Conservation (phyloP, 2,797 vertebrate genomes). For the Schizopygopsis pylzovi region DNA sequence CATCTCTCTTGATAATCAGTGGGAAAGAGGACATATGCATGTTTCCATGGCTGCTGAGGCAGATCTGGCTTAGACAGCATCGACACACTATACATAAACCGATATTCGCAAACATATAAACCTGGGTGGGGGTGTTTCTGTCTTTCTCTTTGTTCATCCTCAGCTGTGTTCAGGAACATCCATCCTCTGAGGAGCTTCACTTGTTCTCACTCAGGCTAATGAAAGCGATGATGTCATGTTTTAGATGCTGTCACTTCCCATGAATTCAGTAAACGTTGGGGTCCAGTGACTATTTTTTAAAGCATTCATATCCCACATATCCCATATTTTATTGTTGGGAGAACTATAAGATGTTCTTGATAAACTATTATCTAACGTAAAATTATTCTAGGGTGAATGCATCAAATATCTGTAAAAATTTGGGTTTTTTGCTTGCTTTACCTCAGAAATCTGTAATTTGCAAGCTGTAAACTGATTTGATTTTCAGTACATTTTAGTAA, state of each 20-base stretch:
- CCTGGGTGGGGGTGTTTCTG: background rate
- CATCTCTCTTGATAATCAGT: constrained; percentile 18
- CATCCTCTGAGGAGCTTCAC: constrained; percentile 43
- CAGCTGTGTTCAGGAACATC: constrained; percentile 35
- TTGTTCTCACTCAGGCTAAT: constrained; percentile 27
- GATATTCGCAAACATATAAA: background rate
- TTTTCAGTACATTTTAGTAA: background rate
- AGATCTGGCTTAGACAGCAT: constrained; percentile 58
- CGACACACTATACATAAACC: constrained; percentile 61
- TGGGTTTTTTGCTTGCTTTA: background rate
- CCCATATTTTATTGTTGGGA: background rate
- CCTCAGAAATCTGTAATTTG: background rate
- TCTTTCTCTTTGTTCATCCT: constrained; percentile 8
- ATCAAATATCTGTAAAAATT: background rate
- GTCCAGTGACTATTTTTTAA: background rate
- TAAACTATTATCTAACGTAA: background rate
- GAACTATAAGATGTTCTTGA: no score
- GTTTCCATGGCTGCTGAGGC: constrained; percentile 70
- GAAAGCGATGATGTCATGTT: constrained; percentile 47
- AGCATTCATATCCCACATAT: background rate
- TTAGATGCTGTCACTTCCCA: background rate
- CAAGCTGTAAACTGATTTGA: background rate
- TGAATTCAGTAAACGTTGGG: background rate
- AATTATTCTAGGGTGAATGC: background rate
- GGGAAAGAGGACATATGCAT: constrained; percentile 15